Percentiles rank a stretch among this genome's conserved stretches.
Conservation (phyloP, 23 tunicate species). For the Trididemnum nubilum region DNA sequence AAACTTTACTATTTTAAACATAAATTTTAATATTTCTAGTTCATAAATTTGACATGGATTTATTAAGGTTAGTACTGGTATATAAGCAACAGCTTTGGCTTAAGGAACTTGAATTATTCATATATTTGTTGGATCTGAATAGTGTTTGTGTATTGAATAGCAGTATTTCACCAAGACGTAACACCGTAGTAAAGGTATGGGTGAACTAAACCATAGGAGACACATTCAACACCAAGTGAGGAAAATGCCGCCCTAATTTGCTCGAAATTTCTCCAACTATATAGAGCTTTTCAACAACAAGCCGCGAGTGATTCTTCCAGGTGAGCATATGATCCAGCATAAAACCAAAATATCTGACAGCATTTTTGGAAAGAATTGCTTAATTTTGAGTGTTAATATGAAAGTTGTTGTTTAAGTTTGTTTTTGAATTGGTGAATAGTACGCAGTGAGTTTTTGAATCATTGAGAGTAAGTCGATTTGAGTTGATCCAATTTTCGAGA, state of each 20-base stretch:
- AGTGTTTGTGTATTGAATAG: not conserved
- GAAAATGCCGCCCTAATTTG: not conserved
- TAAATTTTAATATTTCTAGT: not conserved
- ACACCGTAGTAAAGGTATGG: not conserved
- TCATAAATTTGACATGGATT: not conserved
- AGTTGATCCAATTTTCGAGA: not conserved
- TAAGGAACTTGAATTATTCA: not conserved
- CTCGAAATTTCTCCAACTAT: not conserved
- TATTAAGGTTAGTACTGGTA: not conserved
- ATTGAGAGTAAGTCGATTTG: not conserved
- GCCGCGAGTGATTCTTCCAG: not conserved
- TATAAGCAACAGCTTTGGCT: not conserved
- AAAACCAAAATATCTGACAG: not conserved
- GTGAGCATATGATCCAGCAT: not conserved
- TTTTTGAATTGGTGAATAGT: not conserved
- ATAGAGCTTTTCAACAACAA: not conserved
- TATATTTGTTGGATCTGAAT: not conserved
- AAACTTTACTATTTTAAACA: no score
- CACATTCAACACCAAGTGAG: not conserved
- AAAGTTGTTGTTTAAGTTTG: not conserved
- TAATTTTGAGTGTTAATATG: not conserved
- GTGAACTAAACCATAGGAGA: not conserved
- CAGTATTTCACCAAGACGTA: not conserved
- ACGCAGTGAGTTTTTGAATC: not conserved
- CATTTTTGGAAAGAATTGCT: not conserved